A percentile compares a stretch with the other conserved stretches of the same genome.
Evolutionary conservation across 2,113 vertebrate species (phyloP).

Genomic region (Sula dactylatra): DNA sequence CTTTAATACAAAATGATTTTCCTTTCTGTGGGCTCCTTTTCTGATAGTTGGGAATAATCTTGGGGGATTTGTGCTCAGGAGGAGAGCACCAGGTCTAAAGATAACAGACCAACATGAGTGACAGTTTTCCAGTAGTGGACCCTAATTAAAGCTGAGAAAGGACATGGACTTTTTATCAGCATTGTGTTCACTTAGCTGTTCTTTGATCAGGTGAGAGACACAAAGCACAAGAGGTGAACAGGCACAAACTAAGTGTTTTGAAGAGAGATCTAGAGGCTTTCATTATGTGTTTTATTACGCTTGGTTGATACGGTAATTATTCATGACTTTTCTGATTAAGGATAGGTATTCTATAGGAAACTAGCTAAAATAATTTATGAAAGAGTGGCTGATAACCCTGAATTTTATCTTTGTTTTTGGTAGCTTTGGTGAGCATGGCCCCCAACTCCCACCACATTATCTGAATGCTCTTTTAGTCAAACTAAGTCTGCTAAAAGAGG

Average conservation of each 20-base stretch:
- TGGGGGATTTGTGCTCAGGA: not conserved
- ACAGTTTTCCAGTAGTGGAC: not conserved
- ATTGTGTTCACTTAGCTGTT: not conserved
- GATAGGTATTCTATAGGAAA: not conserved
- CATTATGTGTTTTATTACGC: not conserved
- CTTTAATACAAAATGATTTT: not conserved
- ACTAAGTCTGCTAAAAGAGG: not conserved
- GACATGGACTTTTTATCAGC: not conserved
- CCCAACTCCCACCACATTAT: rapidly evolving
- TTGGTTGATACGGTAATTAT: not conserved
- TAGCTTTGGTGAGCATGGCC: not conserved
- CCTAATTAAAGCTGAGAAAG: not conserved
- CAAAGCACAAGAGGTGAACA: not conserved
- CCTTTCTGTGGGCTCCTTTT: not conserved
- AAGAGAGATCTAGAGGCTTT: not conserved
- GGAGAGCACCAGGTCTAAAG: not conserved
- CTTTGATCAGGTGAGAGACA: not conserved
- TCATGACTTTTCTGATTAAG: not conserved
- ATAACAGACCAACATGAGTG: not conserved
- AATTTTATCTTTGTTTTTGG: not conserved
- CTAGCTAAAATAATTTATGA: not conserved
- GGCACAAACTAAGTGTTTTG: not conserved
- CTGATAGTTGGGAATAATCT: not conserved
- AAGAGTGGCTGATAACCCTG: not conserved
- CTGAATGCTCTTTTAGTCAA: not conserved